These are phyloP conservation scores for Thecophora atra DNA, from an alignment of 2,888 invertebrate species.

Conservation along the genomic window DNA sequence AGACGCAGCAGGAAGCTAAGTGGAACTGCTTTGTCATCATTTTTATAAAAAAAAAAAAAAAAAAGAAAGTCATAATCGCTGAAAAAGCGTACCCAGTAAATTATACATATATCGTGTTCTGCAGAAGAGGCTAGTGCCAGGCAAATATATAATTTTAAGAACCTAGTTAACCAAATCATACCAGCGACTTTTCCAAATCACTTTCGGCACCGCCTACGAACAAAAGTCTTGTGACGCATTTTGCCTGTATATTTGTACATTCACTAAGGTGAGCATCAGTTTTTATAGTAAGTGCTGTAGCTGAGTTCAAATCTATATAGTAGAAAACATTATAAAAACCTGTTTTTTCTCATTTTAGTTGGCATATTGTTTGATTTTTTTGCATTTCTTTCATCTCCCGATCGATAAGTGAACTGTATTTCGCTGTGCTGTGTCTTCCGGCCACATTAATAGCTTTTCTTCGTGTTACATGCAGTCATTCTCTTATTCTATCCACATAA, in stretches of 20 bases:
- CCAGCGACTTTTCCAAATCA: background rate
- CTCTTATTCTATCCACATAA: background rate
- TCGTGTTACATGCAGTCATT: background rate
- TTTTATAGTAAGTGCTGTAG: background rate
- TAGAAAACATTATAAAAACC: background rate
- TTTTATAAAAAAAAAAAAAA: conserved; percentile 12
- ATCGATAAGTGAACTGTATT: background rate
- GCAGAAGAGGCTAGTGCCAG: background rate
- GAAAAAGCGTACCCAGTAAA: conserved; percentile 20
- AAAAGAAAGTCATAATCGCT: background rate
- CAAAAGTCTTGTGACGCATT: conserved; percentile 4
- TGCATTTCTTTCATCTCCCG: conserved; percentile 11
- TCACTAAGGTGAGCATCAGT: conserved; percentile 29
- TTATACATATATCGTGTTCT: background rate
- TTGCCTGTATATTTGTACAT: background rate
- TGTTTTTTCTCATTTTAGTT: conserved; percentile 3
- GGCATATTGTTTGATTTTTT: conserved; percentile 8
- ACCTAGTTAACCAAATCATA: background rate
- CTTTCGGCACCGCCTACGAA: background rate
- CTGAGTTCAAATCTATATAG: background rate
- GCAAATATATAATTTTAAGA: background rate
- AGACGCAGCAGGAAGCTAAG: background rate
- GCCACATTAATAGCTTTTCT: no score
- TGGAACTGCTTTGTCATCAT: conserved; percentile 35
- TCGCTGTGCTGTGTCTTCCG: background rate